A percentile compares a stretch with the other conserved stretches of the same genome.
These are phyloP conservation scores for Brachyrhaphis roseni DNA, from an alignment of 2,797 vertebrate genomes.

Conservation along the genomic window DNA sequence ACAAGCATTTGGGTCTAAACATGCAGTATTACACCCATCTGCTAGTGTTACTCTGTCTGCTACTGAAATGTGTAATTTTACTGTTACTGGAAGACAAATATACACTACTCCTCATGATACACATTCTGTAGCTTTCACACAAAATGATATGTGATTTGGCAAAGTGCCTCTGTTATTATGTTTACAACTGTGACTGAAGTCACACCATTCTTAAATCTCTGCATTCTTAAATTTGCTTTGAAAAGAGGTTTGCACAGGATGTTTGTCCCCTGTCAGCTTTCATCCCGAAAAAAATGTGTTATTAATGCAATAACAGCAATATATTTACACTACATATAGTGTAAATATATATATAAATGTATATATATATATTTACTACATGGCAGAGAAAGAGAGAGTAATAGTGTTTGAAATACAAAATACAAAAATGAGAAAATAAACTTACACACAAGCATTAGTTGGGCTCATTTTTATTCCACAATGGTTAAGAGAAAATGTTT, in stretches of 20 bases:
- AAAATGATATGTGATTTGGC: conserved; percentile 23
- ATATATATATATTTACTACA: too few species aligned
- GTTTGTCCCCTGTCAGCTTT: conserved; percentile 25
- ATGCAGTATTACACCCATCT: background rate
- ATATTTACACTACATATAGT: conserved; percentile 14
- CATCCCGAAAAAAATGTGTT: conserved; percentile 1
- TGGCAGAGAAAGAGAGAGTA: background rate
- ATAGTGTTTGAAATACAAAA: conserved; percentile 34
- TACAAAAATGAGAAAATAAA: conserved; percentile 34
- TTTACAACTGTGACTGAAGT: conserved; percentile 36
- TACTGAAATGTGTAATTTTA: conserved; percentile 31
- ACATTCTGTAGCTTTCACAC: conserved; percentile 43
- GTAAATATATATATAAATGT: too few species aligned
- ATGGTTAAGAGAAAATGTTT: background rate
- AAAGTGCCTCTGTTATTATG: conserved; percentile 51
- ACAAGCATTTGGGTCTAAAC: conserved; percentile 24
- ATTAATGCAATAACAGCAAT: conserved; percentile 20
- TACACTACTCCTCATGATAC: conserved; percentile 40
- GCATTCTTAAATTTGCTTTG: conserved; percentile 21
- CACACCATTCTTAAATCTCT: conserved; percentile 33
- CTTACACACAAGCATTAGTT: conserved; percentile 39
- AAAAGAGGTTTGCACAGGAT: conserved; percentile 10
- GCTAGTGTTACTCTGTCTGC: conserved; percentile 27
- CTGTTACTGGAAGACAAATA: conserved; percentile 37
- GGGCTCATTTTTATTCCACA: conserved; percentile 35